Conservation (phyloP, 2,888 invertebrate genomes). For the Osmoderma eremita region DNA sequence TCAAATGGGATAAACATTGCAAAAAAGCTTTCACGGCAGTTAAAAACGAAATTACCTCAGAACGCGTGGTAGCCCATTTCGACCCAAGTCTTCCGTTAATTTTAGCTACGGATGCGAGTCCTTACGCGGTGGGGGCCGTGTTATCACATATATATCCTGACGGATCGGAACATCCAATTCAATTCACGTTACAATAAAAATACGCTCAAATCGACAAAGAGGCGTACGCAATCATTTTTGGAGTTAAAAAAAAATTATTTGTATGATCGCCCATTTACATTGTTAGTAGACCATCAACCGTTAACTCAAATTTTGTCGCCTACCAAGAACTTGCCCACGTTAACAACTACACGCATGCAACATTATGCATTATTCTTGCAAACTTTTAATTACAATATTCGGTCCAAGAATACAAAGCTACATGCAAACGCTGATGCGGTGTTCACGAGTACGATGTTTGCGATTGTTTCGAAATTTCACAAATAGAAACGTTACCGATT, state of each 20-base stretch:
- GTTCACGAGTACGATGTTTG: constrained; percentile 5
- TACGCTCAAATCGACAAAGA: constrained; percentile 45
- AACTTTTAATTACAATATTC: constrained; percentile 27
- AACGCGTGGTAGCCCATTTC: constrained; percentile 50
- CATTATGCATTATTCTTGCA: constrained; percentile 37
- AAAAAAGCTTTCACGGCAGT: constrained; percentile 49
- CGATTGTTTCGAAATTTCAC: background rate
- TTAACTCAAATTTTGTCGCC: constrained; percentile 34
- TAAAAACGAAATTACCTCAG: constrained; percentile 50
- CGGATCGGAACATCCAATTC: constrained; percentile 57
- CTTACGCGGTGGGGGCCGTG: constrained; percentile 51
- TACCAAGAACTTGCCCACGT: constrained; percentile 19
- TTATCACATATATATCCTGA: constrained; percentile 54
- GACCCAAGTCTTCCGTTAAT: constrained; percentile 50
- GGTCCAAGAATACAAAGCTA: constrained; percentile 24
- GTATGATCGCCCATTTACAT: constrained; percentile 34
- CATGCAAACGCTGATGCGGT: constrained; percentile 28
- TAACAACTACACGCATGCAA: constrained; percentile 38
- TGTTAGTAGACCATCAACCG: constrained; percentile 40
- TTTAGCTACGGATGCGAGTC: constrained; percentile 52
- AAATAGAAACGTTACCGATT: constrained; percentile 28
- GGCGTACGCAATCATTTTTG: constrained; percentile 40
- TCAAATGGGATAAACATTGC: constrained; percentile 39
- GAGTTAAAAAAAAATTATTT: constrained; percentile 39
- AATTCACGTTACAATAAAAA: constrained; percentile 56